phyloP scores from a whole-genome alignment of 1,140 invertebrate genomes.

The Trichonephila clavata region DNA sequence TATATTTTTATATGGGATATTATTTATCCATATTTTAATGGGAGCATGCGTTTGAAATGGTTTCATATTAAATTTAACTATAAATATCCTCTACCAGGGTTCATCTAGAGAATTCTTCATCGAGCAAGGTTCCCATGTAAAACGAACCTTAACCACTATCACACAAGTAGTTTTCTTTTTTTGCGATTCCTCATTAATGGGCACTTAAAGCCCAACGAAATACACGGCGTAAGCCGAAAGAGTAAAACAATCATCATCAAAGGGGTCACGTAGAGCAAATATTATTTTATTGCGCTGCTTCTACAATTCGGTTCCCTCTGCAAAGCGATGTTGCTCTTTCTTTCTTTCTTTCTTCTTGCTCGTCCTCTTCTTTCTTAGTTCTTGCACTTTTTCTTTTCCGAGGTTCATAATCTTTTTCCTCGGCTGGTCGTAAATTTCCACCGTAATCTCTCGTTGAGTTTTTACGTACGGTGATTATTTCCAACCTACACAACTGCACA shows the following conservation, averaged over 20 bases:
- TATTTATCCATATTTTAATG: background rate
- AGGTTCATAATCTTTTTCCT: conserved; percentile 26
- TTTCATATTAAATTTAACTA: background rate
- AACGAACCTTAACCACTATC: background rate
- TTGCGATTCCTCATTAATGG: background rate
- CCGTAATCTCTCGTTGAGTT: conserved; percentile 49
- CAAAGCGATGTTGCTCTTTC: background rate
- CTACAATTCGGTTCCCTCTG: conserved; percentile 10
- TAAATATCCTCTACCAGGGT: background rate
- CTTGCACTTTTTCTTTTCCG: background rate
- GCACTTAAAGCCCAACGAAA: background rate
- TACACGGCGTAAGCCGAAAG: background rate
- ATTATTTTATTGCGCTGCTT: conserved; percentile 51
- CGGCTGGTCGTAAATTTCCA: conserved; percentile 36
- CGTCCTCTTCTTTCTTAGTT: background rate
- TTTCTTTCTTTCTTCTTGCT: background rate
- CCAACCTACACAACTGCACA: background rate
- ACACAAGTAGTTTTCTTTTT: background rate
- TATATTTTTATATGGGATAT: too few relatives aligned
- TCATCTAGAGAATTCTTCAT: background rate
- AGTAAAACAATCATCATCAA: conserved; percentile 40
- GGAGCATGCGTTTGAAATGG: background rate
- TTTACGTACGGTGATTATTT: conserved; percentile 54
- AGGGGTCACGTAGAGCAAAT: conserved; percentile 41
- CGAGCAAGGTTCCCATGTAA: background rate